Evolutionary conservation across 2,888 invertebrate genomes (phyloP).

Genomic region (Uropetala carovei): DNA sequence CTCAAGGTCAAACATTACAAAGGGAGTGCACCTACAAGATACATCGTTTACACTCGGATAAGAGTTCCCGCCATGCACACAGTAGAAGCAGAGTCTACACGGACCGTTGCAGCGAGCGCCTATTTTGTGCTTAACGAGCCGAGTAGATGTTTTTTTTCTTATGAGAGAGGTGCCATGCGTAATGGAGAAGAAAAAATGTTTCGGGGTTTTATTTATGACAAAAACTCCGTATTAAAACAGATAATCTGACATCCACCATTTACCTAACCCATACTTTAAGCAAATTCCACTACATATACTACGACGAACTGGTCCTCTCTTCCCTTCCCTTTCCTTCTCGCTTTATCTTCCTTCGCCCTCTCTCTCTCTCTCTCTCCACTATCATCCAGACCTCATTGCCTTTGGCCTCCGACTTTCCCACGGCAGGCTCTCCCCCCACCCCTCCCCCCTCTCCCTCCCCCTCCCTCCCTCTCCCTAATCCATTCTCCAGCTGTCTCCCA

Average conservation of each 20-base stretch:
- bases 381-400: neutral
- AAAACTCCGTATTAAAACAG: neutral
- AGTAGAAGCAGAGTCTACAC: neutral
- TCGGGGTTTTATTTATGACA: neutral
- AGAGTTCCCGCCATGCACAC: no score
- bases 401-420: neutral
- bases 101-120: neutral
- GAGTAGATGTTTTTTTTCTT: neutral
- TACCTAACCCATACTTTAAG: conserved; percentile 1
- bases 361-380: neutral
- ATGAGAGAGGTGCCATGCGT: neutral
- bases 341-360: neutral
- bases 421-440: neutral
- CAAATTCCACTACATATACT: neutral
- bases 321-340: neutral
- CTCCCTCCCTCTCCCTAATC: no score
- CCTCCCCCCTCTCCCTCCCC: neutral
- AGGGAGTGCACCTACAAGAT: no score
- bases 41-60: no score
- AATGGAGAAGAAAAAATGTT: neutral
- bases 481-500: no score
- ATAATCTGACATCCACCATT: neutral
- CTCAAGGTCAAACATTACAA: no score
- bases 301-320: neutral
- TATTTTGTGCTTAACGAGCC: neutral